Percentiles rank a stretch among this genome's conserved stretches.
Conservation (phyloP, 2,888 invertebrate genomes). For the Dyspetes luteomarginatus region DNA sequence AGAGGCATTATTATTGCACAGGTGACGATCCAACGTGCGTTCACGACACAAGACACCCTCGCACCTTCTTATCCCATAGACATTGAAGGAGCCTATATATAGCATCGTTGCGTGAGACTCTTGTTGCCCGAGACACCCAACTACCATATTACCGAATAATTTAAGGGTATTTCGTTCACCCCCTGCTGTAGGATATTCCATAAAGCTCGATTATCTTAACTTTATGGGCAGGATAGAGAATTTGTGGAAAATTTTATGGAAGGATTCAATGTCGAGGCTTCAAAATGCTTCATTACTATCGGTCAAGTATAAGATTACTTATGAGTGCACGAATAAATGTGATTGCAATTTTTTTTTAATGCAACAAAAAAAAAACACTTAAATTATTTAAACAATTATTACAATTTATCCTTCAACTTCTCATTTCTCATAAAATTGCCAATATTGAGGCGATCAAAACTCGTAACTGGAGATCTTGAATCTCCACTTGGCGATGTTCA, state of each 20-base stretch:
- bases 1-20: conserved; percentile 42
- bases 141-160: conserved; percentile 80
- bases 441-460: no score
- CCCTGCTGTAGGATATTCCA: conserved; percentile 22
- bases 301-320: not conserved
- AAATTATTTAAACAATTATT: no score
- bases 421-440: no score
- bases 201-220: not conserved
- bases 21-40: conserved; percentile 46
- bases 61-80: conserved; percentile 31
- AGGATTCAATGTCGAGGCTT: not conserved
- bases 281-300: not conserved
- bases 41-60: conserved; percentile 67
- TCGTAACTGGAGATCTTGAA: no score
- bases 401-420: no score
- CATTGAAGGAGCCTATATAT: not conserved
- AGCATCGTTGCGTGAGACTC: conserved; percentile 43
- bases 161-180: conserved; percentile 76
- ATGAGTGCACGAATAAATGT: not conserved
- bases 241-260: not conserved
- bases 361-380: no score
- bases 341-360: no score
- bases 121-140: conserved; percentile 69
- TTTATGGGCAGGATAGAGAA: not conserved
- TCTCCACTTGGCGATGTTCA: no score